Base-by-base conservation (phyloP, 2,888 invertebrate genomes). In the Cepaea hortensis region DNA sequence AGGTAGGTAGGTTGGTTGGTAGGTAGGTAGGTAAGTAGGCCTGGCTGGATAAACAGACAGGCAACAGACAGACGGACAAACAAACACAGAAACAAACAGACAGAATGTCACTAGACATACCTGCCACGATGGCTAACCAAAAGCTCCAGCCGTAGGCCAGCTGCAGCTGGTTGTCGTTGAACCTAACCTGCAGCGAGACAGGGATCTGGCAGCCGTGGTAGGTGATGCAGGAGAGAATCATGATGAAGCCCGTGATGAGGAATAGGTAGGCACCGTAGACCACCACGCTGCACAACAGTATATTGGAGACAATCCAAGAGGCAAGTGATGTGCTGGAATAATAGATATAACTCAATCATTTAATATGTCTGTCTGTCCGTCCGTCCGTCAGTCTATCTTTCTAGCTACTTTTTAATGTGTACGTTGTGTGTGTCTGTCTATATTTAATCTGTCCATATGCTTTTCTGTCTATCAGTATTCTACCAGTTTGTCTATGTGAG, bases 191-290 rank as follows among this genome's bases (percentile, higher is more conserved):
- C 85, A 98, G 95, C 0, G 97, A 97, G 7, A 96, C 96, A 11
- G 87, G 77, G 91, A 96, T 96, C 0, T 98, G 98, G 86, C 98
- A 95, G 89, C 97, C 96, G 87, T 93, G 91, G 89, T 98, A 98
- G 68, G 98, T 96, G 76, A 97, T 95, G 77, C 97, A 97, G 0
- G 98, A 97, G 80, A 96, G 95, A 85, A 98, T 95, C 95, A 99
- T 96, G 87, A 97, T 96, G 5, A 96, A 95, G 0, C 99, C 98
- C 0, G 98, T 97, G 70, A 97, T 95, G 7, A 93, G 91, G 96
- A 97, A 97, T 81, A 97, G 96, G 93, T 98, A 97, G 13, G 98
- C 98, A 55, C 98, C 98, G 93, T 98, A 98, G n/a, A 98, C 96
- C 0, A 99, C 98, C 50, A 98, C 98, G 85, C 95, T 94, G 87